Evolutionary conservation across 2,888 invertebrate genomes (phyloP).

Genomic region (Tinea trinotella): DNA sequence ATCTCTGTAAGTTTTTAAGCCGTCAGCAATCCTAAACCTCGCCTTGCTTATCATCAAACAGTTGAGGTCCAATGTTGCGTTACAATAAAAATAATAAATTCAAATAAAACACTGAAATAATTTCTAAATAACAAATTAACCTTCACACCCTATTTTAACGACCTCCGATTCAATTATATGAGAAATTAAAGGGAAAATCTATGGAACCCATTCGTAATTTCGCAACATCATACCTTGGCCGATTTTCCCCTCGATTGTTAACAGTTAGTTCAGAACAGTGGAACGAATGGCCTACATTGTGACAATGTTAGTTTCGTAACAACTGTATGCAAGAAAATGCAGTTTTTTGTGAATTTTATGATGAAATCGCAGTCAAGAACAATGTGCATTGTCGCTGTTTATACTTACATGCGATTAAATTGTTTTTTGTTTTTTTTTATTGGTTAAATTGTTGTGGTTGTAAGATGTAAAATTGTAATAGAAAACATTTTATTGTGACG

Average conservation of each 20-base stretch:
- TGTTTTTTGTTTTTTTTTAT: background rate
- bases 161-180: too few species aligned
- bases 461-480: too few species aligned
- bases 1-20: too few species aligned
- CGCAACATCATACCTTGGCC: background rate
- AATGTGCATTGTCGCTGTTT: conserved; percentile 4
- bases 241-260: conserved; percentile 14
- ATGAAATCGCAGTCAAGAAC: conserved; percentile 6
- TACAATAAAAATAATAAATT: too few species aligned
- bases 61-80: too few species aligned
- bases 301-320: conserved; percentile 13
- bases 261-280: background rate
- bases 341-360: conserved; percentile 4
- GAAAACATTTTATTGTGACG: too few species aligned
- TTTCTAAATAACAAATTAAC: too few species aligned
- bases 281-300: conserved; percentile 17
- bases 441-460: background rate
- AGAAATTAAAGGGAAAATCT: background rate
- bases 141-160: too few species aligned
- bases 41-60: too few species aligned
- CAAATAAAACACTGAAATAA: too few species aligned
- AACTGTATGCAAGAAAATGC: conserved; percentile 16
- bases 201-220: conserved; percentile 5
- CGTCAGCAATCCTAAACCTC: too few species aligned
- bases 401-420: conserved; percentile 1